These are phyloP conservation scores for Spinibarbus caldwelli DNA, from an alignment of 2,797 vertebrate genomes.

Conservation along the genomic window DNA sequence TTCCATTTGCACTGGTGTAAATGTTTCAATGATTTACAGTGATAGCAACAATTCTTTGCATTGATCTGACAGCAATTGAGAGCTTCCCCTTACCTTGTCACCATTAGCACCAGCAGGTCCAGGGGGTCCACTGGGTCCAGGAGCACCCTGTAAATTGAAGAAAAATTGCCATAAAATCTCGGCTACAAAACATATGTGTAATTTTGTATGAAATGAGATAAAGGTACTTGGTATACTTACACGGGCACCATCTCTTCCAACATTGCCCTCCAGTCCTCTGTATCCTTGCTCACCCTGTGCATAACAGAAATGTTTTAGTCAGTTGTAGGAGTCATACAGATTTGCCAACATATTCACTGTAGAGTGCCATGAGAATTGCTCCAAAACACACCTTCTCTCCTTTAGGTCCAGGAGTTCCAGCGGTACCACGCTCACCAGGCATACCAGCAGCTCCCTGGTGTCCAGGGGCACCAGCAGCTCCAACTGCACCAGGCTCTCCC, in stretches of 20 bases:
- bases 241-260: slow-evolving; percentile 93
- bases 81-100: slow-evolving; percentile 88
- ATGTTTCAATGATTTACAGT: too few relatives aligned
- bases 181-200: neutral
- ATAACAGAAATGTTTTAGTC: slow-evolving; percentile 24
- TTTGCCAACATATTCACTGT: neutral
- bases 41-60: neutral
- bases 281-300: slow-evolving; percentile 89
- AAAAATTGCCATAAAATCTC: neutral
- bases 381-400: slow-evolving; percentile 91
- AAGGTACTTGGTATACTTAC: slow-evolving; percentile 78
- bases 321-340: neutral
- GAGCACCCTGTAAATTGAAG: slow-evolving; percentile 79
- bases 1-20: too few relatives aligned
- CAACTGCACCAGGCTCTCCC: slow-evolving; percentile 91
- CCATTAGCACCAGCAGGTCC: slow-evolving; percentile 94
- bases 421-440: slow-evolving; percentile 93
- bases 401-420: slow-evolving; percentile 88
- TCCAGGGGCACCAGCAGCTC: slow-evolving; percentile 84
- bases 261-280: slow-evolving; percentile 87
- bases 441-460: slow-evolving; percentile 89
- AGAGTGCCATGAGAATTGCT: neutral
- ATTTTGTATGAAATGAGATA: neutral
- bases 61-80: neutral
- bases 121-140: slow-evolving; percentile 93